Conservation (phyloP, 2,888 invertebrate species). For the Agonum fuliginosum region DNA sequence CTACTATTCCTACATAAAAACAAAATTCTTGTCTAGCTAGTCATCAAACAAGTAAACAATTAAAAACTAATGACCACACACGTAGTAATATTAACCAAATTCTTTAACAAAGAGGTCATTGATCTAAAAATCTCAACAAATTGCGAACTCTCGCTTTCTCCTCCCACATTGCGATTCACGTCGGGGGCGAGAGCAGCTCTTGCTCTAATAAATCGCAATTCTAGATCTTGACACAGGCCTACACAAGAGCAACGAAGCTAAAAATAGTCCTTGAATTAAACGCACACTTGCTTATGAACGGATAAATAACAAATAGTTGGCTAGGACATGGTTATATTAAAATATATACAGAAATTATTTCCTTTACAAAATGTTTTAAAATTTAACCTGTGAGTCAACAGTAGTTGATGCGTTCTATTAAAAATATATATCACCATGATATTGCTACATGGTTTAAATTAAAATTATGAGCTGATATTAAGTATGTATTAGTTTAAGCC, state of each 20-base stretch:
- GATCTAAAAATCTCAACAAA: constrained; percentile 36
- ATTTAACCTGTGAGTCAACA: too few species aligned
- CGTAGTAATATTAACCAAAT: background rate
- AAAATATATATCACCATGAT: too few species aligned
- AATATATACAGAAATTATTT: too few species aligned
- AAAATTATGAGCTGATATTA: too few species aligned
- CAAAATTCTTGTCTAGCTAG: constrained; percentile 21
- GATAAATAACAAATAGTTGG: constrained; percentile 24
- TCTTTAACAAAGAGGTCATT: constrained; percentile 35
- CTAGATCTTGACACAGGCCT: background rate
- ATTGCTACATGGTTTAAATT: too few species aligned
- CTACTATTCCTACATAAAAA: constrained; percentile 13
- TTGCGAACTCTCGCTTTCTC: constrained; percentile 42
- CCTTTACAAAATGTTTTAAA: too few species aligned
- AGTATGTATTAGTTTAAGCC: too few species aligned
- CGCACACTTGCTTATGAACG: constrained; percentile 6
- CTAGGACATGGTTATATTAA: constrained; percentile 20
- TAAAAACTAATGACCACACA: constrained; percentile 19
- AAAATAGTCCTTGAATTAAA: constrained; percentile 17
- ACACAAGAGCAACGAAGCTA: background rate
- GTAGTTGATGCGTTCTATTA: too few species aligned
- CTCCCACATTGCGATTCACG: constrained; percentile 35
- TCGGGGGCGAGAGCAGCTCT: background rate
- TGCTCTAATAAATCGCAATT: constrained; percentile 30
- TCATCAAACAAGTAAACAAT: constrained; percentile 24